A percentile compares a stretch with the other conserved stretches of the same genome.
Conservation (phyloP, 2,797 vertebrate species). For the Scleropages formosus region DNA sequence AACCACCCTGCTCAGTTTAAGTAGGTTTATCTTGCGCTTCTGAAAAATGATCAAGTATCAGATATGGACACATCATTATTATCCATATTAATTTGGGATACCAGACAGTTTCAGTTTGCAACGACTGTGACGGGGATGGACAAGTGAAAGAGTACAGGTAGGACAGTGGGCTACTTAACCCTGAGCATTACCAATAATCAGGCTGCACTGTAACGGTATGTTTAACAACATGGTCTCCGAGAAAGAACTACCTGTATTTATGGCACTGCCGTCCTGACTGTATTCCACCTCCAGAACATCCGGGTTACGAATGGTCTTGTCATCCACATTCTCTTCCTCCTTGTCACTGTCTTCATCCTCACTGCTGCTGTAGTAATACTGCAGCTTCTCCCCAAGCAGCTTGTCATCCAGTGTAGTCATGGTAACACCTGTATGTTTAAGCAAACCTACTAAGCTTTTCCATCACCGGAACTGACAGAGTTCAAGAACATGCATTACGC, state of each 20-base stretch:
- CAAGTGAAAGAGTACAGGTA: neutral
- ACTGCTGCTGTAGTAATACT: conserved; percentile 98
- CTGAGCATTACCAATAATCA: neutral
- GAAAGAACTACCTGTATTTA: conserved; percentile 83
- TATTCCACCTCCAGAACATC: conserved; percentile 66
- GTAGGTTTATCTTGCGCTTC: neutral
- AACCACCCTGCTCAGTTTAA: neutral
- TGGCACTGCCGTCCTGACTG: conserved; percentile 79
- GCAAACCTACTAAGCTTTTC: neutral
- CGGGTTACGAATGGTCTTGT: conserved; percentile 63
- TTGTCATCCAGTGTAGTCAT: conserved; percentile 96
- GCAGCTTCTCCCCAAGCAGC: conserved; percentile 92
- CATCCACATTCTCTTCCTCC: conserved; percentile 75
- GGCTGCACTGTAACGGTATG: too few relatives aligned
- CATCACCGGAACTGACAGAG: too few relatives aligned
- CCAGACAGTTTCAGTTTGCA: neutral
- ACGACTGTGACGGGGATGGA: neutral
- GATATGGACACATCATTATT: too few relatives aligned
- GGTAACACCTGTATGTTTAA: conserved; percentile 20
- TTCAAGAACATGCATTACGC: too few relatives aligned
- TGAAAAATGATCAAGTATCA: too few relatives aligned
- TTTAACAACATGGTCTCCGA: too few relatives aligned
- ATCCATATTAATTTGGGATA: neutral
- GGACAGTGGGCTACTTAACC: neutral
- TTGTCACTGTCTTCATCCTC: conserved; percentile 92